A percentile compares a stretch with the other conserved stretches of the same genome.
These are phyloP conservation scores for Rhabdophis nuchalis DNA, from an alignment of 2,797 vertebrate species.

Conservation along the genomic window DNA sequence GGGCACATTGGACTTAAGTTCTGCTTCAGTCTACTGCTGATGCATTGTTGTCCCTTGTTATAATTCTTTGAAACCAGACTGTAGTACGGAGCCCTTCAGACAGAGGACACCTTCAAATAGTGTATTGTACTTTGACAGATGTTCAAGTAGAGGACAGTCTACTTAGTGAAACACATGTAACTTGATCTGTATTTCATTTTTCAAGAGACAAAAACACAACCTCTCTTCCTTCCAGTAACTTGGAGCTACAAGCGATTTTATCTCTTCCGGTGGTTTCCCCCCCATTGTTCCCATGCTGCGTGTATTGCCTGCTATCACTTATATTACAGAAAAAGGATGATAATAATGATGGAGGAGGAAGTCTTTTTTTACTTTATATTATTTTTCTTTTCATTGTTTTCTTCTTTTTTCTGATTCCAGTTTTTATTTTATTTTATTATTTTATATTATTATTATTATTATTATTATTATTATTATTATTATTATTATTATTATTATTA, in stretches of 20 bases:
- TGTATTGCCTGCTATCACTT: neutral
- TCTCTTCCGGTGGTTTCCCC: neutral
- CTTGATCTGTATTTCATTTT: neutral
- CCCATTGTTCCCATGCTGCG: neutral
- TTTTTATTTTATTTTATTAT: too few relatives aligned
- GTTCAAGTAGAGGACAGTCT: neutral
- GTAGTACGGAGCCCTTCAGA: neutral
- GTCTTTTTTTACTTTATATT: neutral
- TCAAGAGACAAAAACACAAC: neutral
- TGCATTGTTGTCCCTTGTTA: neutral
- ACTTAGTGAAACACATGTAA: neutral
- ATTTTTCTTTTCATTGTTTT: neutral
- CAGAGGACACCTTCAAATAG: neutral
- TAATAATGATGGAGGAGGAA: neutral
- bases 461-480: too few relatives aligned
- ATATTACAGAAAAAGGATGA: neutral
- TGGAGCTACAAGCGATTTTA: neutral
- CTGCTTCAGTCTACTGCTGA: neutral
- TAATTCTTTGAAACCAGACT: neutral
- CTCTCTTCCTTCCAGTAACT: neutral
- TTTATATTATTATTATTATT: too few relatives aligned
- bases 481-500: too few relatives aligned
- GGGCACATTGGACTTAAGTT: neutral
- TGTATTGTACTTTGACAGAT: neutral
- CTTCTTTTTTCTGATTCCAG: neutral